These are phyloP conservation scores for Chaunax sp. DNA, from an alignment of 2,797 vertebrate genomes.

Conservation along the genomic window DNA sequence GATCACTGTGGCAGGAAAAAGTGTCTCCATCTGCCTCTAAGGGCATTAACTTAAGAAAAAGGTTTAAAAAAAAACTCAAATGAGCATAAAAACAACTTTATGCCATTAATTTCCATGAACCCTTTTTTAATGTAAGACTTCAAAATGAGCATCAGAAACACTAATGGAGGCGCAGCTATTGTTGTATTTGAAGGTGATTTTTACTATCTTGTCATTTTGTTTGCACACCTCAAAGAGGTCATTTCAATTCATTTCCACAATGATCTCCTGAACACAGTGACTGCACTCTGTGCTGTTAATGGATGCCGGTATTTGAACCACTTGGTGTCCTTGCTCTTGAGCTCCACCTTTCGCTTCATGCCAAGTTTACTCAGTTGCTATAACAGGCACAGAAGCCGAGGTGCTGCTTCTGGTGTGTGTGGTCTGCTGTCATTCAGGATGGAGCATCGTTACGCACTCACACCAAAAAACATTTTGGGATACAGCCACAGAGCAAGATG, in stretches of 20 bases:
- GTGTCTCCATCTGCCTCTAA: no score
- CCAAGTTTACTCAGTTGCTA: conserved; percentile 43
- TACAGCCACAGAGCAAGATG: conserved; percentile 69
- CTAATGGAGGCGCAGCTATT: no score
- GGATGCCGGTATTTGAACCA: not conserved
- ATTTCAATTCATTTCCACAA: not conserved
- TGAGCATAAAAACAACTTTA: no score
- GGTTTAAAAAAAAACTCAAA: no score
- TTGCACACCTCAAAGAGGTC: no score
- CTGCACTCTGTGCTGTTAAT: not conserved
- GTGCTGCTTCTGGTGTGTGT: conserved; percentile 67
- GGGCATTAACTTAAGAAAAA: no score
- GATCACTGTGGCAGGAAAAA: no score
- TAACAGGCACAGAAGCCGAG: conserved; percentile 55
- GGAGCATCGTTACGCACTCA: conserved; percentile 38
- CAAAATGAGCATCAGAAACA: no score
- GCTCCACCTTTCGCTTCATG: conserved; percentile 52
- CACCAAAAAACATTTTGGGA: conserved; percentile 67
- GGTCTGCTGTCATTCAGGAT: conserved; percentile 65
- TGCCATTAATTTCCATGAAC: no score
- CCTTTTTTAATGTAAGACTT: no score
- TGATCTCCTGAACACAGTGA: not conserved
- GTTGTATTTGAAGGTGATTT: not conserved
- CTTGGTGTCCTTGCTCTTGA: conserved; percentile 31
- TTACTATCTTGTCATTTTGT: no score